These are phyloP conservation scores for Ammospiza maritima DNA, from an alignment of 2,797 vertebrate species.

Conservation along the genomic window DNA sequence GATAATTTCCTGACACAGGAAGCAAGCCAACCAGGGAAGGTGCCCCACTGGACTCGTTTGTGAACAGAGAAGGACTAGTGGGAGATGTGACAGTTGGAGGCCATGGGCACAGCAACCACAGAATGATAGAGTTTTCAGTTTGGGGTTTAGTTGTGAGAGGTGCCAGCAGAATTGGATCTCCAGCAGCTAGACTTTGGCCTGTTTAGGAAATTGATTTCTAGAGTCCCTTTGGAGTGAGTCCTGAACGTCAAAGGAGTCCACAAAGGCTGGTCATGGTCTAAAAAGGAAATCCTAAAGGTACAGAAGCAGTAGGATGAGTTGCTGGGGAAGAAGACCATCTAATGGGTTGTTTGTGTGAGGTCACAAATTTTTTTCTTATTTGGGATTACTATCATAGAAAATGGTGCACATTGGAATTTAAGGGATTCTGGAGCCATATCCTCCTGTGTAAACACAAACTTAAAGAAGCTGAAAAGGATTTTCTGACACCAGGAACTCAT, in stretches of 20 bases:
- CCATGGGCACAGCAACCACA: rapidly evolving
- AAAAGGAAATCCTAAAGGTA: background rate
- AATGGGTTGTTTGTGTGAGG: background rate
- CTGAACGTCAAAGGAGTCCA: background rate
- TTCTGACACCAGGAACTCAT: background rate
- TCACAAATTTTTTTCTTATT: background rate
- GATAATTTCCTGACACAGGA: background rate
- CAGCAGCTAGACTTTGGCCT: background rate
- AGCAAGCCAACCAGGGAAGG: background rate
- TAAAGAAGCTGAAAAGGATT: background rate
- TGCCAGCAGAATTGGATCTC: background rate
- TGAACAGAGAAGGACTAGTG: background rate
- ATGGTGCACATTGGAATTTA: background rate
- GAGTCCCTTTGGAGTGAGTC: background rate
- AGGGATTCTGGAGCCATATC: background rate
- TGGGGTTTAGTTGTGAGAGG: background rate
- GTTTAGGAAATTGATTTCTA: background rate
- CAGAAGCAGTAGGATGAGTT: background rate
- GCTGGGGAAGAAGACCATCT: background rate
- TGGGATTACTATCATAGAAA: background rate
- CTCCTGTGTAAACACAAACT: background rate
- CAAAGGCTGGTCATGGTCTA: rapidly evolving
- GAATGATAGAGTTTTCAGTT: background rate
- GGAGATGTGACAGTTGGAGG: background rate
- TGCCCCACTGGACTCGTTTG: background rate